Base-by-base conservation (phyloP, 2,797 vertebrate genomes). In the Vultur gryphus region DNA sequence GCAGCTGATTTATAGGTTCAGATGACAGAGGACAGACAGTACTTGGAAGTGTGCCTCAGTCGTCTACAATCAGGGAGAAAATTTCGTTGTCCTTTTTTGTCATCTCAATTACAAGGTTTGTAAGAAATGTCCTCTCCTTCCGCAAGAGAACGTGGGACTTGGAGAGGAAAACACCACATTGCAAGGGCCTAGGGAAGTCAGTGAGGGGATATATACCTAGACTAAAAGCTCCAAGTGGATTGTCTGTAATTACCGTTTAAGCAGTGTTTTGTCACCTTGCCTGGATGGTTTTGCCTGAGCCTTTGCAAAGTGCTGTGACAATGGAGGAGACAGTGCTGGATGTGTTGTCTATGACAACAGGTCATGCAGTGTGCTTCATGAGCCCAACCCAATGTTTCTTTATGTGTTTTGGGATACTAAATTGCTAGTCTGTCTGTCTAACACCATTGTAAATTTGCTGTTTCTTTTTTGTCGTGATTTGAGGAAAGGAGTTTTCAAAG, bases 241-340 rank as follows among this genome's bases (percentile, higher is more conserved):
- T 41, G 24, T 35, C 35, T 49, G 23, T 51, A 61, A 25, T 46
- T 59, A 9, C 29, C 17, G 1, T 16, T 18, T 52, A 28, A 82
- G n/a, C 19, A n/a, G 39, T 18, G 35, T 41, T 81, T 78, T 52
- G 35, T 39, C 59, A 31, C 66, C 24, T 71, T 75, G 28, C 43
- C 33, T 77, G 57, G 20, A 9, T 29, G n/a, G 18, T 71, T 64
- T 52, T 58, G 19, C 15, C 46, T 28, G 44, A 79, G 69, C 37
- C 23, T 73, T 69, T 49, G 55, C 18, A 26, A 33, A 80, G 55
- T 9, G 54, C 66, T 44, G 21, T 49, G 44, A 16, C 8, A 67
- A 52, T 0, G 0, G 31, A 59, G n/a, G 61, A 64, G 66, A 23
- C 7, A 14, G 46, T 16, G 19, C 16, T 67, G 54, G 5, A 19